These are phyloP conservation scores for Penaeus chinensis DNA, from an alignment of 1,140 invertebrate genomes.

Conservation along the genomic window DNA sequence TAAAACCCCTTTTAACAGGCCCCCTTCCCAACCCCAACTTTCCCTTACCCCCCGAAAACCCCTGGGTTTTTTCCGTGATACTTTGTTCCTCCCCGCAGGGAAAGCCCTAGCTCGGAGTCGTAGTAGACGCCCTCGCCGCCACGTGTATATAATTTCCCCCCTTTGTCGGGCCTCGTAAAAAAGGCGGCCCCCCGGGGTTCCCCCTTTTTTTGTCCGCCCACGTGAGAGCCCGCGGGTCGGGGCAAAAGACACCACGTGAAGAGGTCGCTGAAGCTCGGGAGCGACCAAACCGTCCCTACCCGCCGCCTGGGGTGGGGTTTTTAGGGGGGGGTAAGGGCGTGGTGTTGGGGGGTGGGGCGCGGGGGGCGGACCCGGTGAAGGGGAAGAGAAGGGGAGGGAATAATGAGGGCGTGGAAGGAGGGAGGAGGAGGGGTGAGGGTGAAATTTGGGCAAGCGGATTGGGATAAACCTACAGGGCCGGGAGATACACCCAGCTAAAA, in stretches of 20 bases:
- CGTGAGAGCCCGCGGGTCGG: slow-evolving; percentile 34
- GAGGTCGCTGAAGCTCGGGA: slow-evolving; percentile 27
- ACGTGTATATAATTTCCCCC: background rate
- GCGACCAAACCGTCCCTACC: slow-evolving; percentile 19
- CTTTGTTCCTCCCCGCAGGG: too few species aligned
- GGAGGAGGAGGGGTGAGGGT: background rate
- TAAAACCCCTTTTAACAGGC: too few species aligned
- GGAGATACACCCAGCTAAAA: background rate
- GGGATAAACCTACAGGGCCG: background rate
- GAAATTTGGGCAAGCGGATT: background rate
- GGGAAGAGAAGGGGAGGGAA: background rate
- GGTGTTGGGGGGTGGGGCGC: background rate
- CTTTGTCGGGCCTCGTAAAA: background rate
- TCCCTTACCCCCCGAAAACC: too few species aligned
- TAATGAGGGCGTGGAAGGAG: background rate
- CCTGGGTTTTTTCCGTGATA: too few species aligned
- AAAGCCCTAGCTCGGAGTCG: too few species aligned
- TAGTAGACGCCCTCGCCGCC: too few species aligned
- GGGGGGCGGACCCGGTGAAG: background rate
- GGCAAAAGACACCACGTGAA: slow-evolving; percentile 35
- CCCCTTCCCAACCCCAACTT: too few species aligned
- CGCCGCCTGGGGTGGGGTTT: slow-evolving; percentile 21
- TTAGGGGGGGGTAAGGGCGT: background rate
- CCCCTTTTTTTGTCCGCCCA: slow-evolving; percentile 40
- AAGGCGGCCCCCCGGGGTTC: background rate